Evolutionary conservation across 2,888 invertebrate genomes (phyloP).

Genomic region (Tenthredo amoena): DNA sequence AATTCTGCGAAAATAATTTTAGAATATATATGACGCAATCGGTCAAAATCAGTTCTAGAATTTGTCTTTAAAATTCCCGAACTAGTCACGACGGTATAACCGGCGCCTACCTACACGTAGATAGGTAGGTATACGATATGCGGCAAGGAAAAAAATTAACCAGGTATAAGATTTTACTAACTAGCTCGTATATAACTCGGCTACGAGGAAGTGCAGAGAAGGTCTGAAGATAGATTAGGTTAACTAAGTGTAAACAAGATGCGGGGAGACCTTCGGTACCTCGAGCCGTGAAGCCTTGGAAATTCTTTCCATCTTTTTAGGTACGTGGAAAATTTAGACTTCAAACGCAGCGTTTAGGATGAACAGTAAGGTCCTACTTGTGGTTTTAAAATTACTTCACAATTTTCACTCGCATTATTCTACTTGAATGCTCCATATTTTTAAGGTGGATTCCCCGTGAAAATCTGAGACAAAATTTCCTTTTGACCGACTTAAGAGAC

Average conservation of each 20-base stretch:
- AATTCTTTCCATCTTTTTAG: constrained; percentile 22
- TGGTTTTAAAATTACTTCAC: background rate
- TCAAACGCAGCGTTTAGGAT: background rate
- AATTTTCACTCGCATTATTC: background rate
- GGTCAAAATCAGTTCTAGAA: background rate
- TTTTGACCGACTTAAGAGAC: background rate
- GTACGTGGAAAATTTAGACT: background rate
- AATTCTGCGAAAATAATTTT: background rate
- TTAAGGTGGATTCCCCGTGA: background rate
- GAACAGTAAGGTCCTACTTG: background rate
- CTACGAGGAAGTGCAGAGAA: constrained; percentile 36
- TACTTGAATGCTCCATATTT: background rate
- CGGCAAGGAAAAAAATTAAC: background rate
- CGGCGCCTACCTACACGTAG: background rate
- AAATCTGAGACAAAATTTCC: too few relatives aligned
- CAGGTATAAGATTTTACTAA: constrained; percentile 1
- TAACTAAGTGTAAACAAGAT: constrained; percentile 52
- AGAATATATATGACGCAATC: constrained; percentile 1
- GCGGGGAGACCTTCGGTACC: constrained; percentile 23
- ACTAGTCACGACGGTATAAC: constrained; percentile 6
- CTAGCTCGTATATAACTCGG: constrained; percentile 16
- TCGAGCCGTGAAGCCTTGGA: constrained; percentile 25
- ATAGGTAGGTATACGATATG: background rate
- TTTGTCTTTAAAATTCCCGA: background rate
- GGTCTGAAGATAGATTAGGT: constrained; percentile 43